Evolutionary conservation across 2,797 vertebrate genomes (phyloP).

Genomic region (Chlorospingus flavigularis): DNA sequence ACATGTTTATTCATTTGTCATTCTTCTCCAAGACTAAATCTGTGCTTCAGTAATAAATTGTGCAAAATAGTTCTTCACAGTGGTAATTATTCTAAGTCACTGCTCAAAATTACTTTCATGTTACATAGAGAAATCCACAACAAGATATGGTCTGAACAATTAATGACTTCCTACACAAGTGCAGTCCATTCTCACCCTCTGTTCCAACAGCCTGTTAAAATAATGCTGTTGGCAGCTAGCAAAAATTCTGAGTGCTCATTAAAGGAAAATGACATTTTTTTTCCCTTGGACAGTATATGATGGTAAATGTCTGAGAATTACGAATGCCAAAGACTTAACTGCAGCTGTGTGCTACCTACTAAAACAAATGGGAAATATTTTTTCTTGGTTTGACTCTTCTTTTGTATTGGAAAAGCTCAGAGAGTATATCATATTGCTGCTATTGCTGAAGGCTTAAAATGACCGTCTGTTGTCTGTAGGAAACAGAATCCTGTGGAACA

Average conservation of each 20-base stretch:
- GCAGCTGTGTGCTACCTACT: background rate
- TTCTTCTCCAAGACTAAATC: background rate
- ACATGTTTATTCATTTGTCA: conserved; percentile 10
- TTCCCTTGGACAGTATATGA: background rate
- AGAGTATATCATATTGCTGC: conserved; percentile 10
- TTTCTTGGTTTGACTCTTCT: conserved; percentile 23
- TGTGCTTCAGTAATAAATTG: background rate
- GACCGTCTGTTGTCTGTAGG: conserved; percentile 38
- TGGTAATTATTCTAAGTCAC: background rate
- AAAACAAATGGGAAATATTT: conserved; percentile 40
- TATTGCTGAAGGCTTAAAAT: conserved; percentile 53
- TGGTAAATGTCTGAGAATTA: background rate
- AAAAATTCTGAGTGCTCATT: conserved; percentile 34
- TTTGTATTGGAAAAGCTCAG: conserved; percentile 38
- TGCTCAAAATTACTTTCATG: background rate
- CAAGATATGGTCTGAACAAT: conserved; percentile 1
- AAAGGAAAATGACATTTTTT: conserved; percentile 30
- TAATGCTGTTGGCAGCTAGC: conserved; percentile 40
- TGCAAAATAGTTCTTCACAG: background rate
- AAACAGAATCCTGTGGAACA: conserved; percentile 14
- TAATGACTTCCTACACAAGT: conserved; percentile 4
- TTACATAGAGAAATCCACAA: background rate
- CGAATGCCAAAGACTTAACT: background rate
- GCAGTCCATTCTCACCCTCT: background rate
- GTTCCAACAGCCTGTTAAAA: conserved; percentile 35